Evolutionary conservation across 1,140 invertebrate species (phyloP), one percentile per base, ranked within the genome.

Genomic region (Phortica variegata): DNA sequence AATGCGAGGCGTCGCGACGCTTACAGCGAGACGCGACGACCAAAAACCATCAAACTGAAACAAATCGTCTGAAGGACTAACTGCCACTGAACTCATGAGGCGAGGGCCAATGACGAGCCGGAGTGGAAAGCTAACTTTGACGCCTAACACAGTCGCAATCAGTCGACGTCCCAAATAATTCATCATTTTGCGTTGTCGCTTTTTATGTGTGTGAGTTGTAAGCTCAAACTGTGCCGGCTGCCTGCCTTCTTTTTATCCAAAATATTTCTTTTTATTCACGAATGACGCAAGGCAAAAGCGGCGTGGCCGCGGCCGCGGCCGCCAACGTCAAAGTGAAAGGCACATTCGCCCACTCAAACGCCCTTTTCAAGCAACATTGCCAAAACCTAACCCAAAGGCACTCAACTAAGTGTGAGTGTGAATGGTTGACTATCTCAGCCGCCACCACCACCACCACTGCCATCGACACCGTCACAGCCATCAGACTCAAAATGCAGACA

Each of bases 91-190:
- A 29, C 26, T 29, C 26, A 6, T 29, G 26, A n/a, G n/a, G n/a
- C n/a, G 8, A 10, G 16, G 12, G 33, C 33, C 33, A 34, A 34
- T n/a, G n/a, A n/a, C n/a, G n/a, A n/a, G n/a, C n/a, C n/a, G n/a
- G n/a, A n/a, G n/a, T n/a, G n/a, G n/a, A n/a, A n/a, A n/a, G n/a
- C n/a, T 56, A 66, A 63, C 60, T 66, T 66, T 66, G 63, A 66
- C 63, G 63, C 63, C 63, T 60, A 66, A 60, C 63, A 57, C 60
- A 66, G 68, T n/a, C n/a, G n/a, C n/a, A n/a, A n/a, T n/a, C n/a
- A n/a, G n/a, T n/a, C n/a, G 57, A 68, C 60, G 56, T 65, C 68
- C 63, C 63, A 68, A 66, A 66, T 66, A 66, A 66, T 66, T 66
- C 63, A 66, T 66, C 63, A 66, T 66, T 68, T 58, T 49, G 63